Base-by-base conservation (phyloP, 2,888 invertebrate species). In the Halocaridina rubra region DNA sequence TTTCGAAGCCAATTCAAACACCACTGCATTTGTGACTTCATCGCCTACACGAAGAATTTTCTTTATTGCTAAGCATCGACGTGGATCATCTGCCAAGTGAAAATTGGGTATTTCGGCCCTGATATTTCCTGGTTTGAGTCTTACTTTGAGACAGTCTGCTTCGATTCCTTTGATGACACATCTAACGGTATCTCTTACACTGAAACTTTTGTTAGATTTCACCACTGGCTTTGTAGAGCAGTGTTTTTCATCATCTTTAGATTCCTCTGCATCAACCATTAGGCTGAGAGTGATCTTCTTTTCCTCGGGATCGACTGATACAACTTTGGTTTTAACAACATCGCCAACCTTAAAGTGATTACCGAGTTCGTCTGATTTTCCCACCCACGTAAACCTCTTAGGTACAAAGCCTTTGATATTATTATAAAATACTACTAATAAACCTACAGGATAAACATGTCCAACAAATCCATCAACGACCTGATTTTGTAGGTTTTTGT, bases 371-470 rank as follows among this genome's bases (percentile, higher is more conserved):
- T 32, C 57, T 3, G 2, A 32, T 16, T 33, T 24, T 10, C 16
- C 39, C 22, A 33, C 7, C 2, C 64, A 32, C 0, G 61, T 24
- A 3, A 19, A 1, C 8, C 57, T 39, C 67, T 80, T 79, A 19
- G 84, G 80, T 32, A 64, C 84, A 57, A 84, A 84, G 1, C 84
- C 84, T 27, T 80, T 79, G 32, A 80, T 67, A 59, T 84, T 67
- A 69, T 67, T 74, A 19, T 72, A 79, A 19, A 79, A 27, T 1
- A 32, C 53, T 1, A 84, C 53, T 2, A 84, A 30, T 16, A 84
- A 29, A 2, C 84, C 84, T 7, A 27, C 4, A n/a, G 30, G 8
- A 13, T 30, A 1, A 13, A 84, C 32, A 5, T 57, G 46, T 24
- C 79, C 80, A 57, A 84, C 67, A 24, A 24, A 74, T 1, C 84